Percentiles rank a stretch among this genome's conserved stretches.
Conservation (phyloP, 2,888 invertebrate species). For the Agapostemon virescens region DNA sequence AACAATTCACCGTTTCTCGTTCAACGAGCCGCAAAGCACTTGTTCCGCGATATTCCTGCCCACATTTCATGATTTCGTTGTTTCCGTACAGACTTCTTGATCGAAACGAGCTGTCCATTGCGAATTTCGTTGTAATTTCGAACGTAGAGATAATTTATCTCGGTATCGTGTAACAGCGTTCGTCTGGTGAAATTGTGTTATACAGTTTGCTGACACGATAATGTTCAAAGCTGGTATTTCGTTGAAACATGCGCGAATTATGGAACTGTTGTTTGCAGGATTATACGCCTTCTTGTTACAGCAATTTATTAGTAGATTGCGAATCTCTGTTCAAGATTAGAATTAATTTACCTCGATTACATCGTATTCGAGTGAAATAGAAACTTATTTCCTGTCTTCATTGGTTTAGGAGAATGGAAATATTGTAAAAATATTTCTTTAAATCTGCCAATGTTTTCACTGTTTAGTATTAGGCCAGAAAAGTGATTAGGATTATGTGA, state of each 20-base stretch:
- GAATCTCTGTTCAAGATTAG: not conserved
- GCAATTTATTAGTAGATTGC: not conserved
- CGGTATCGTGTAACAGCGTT: not conserved
- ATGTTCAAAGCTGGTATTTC: not conserved
- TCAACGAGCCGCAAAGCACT: slow-evolving; percentile 20
- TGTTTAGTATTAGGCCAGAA: too few species aligned
- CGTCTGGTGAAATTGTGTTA: not conserved
- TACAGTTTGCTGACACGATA: not conserved
- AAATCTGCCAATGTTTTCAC: too few species aligned
- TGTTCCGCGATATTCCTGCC: slow-evolving; percentile 14
- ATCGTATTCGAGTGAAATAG: not conserved
- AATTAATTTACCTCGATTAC: not conserved
- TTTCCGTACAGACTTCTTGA: not conserved
- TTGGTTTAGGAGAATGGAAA: too few species aligned
- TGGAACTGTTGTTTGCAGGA: not conserved
- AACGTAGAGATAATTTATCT: not conserved
- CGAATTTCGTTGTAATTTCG: not conserved
- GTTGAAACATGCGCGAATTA: not conserved
- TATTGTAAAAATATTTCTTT: too few species aligned
- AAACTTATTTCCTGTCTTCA: too few species aligned
- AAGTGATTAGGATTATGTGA: too few species aligned
- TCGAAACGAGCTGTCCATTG: not conserved
- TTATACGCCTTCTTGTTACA: not conserved
- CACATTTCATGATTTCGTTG: not conserved
- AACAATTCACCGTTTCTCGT: slow-evolving; percentile 36